Base-by-base conservation (phyloP, 2,113 vertebrate genomes). In the Caretta caretta region DNA sequence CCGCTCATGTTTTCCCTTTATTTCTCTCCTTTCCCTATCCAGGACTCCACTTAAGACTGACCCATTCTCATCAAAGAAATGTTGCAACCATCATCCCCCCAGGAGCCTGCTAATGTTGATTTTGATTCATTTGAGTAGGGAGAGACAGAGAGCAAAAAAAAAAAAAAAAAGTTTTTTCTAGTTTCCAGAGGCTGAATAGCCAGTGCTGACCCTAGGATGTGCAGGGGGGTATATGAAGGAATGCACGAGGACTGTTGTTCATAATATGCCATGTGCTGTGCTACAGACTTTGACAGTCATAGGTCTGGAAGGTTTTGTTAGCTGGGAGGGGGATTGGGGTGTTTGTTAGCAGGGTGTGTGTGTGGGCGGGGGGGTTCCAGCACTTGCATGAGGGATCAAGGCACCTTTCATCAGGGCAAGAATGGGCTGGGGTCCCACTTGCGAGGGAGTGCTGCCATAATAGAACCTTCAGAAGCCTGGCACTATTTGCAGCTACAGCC, bases 371-470 rank as follows among this genome's bases (percentile, higher is more conserved):
- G 75, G 25, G 4, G 29, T 76, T 59, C 83, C 38, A 25, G 5
- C 1, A 2, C 65, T 78, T 56, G 5, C 19, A 5, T 25, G 92
- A 80, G 2, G 13, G 24, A 78, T 78, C 75, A 78, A 46, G 7
- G 42, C 20, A 75, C 65, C 65, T 72, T 35, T 27, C 46, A 50
- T 10, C 56, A 84, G 3, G 1, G 4, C 25, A 72, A 92, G 31
- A 80, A 29, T 8, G 48, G 4, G 3, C 0, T 1, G 6, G 31
- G 12, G 2, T 53, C 3, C 10, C 4, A 2, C 9, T 3, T 1
- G 1, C 10, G 2, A 13, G 13, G 24, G 22, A 82, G 19, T 7
- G 10, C 19, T 56, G 20, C 20, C 25, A 83, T 82, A 86, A 35
- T 7, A 80, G 0, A 0, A 19, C 12, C n/a, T 2, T 48, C 22